Base-by-base conservation (phyloP, 2,888 invertebrate genomes). In the Apotomis turbidana region DNA sequence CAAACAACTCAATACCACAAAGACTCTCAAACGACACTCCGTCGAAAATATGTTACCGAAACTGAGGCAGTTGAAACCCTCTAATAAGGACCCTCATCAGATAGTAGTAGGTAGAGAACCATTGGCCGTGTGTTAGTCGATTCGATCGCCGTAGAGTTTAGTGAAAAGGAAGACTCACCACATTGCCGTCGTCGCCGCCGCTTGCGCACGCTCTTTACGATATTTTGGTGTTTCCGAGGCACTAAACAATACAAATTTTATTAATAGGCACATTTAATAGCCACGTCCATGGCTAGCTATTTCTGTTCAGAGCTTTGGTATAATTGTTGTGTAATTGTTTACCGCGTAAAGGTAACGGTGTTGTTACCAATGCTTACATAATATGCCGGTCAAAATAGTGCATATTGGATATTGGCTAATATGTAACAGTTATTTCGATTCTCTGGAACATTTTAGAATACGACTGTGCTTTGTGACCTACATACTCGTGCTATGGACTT, bases 181-280 rank as follows among this genome's bases (percentile, higher is more conserved):
- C 68, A 63, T 68, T 72, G 59, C 68, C 58, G 71, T 64, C 58
- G 64, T 54, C 63, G 61, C 52, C 60, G 49, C 54, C 67, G 72
- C 63, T 46, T 63, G 72, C 72, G 68, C 67, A 71, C 68, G 72
- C 55, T 63, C 71, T 72, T 72, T 72, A 72, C 68, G 72, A 68
- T 63, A 68, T 72, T 68, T 68, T 68, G 68, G 72, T 63, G 72
- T 72, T 68, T 58, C 68, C 61, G 38, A 72, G 72, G 68, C 68
- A 72, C 68, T 68, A 72, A 72, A 72, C 72, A 72, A 72, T 72
- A 68, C 72, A 63, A 68, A 68, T 68, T 72, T 72, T 72, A 72
- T 68, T 72, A 72, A 72, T 72, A 72, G 72, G 62, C 59, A 46
- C 72, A 63, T 72, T 72, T 72, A 68, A 72, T 72, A 71, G 71